phyloP scores from a whole-genome alignment of 2,797 vertebrate genomes.

The Oreonectes daqikongensis region DNA sequence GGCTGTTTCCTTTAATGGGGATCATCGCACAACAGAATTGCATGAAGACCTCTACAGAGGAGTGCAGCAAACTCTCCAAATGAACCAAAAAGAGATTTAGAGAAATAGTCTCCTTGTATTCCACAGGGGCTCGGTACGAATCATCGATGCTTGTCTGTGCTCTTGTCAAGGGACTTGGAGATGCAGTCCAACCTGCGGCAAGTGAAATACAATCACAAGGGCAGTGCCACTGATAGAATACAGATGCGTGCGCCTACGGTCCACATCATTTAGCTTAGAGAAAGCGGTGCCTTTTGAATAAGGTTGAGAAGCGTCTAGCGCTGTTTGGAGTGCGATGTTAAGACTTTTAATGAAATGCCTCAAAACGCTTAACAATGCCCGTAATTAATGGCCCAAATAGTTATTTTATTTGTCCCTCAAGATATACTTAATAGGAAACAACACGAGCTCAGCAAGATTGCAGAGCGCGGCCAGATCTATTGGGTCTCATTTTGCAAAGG shows the following conservation, averaged over 20 bases:
- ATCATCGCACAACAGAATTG: conserved; percentile 54
- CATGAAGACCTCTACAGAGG: conserved; percentile 51
- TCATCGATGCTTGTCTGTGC: conserved; percentile 66
- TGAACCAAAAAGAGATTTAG: conserved; percentile 58
- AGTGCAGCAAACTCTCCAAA: conserved; percentile 52
- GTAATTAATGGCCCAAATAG: conserved; percentile 34
- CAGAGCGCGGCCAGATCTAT: neutral
- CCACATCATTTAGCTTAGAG: conserved; percentile 42
- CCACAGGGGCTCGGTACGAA: conserved; percentile 51
- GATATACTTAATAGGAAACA: conserved; percentile 7
- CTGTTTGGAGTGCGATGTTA: conserved; percentile 28
- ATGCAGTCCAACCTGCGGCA: conserved; percentile 59
- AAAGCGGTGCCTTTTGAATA: conserved; percentile 22
- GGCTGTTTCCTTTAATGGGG: conserved; percentile 53
- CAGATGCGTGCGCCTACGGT: conserved; percentile 46
- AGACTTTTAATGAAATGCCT: conserved; percentile 16
- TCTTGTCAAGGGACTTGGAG: conserved; percentile 66
- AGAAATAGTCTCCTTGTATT: conserved; percentile 55
- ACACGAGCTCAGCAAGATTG: conserved; percentile 6
- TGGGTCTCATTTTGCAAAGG: conserved; percentile 12
- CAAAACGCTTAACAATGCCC: conserved; percentile 21
- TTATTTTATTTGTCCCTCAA: conserved; percentile 40
- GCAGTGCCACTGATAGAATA: conserved; percentile 49
- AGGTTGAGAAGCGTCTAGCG: conserved; percentile 9
- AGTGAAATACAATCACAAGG: conserved; percentile 55